Base-by-base conservation (phyloP, 2,888 invertebrate species). In the Phalangium opilio region DNA sequence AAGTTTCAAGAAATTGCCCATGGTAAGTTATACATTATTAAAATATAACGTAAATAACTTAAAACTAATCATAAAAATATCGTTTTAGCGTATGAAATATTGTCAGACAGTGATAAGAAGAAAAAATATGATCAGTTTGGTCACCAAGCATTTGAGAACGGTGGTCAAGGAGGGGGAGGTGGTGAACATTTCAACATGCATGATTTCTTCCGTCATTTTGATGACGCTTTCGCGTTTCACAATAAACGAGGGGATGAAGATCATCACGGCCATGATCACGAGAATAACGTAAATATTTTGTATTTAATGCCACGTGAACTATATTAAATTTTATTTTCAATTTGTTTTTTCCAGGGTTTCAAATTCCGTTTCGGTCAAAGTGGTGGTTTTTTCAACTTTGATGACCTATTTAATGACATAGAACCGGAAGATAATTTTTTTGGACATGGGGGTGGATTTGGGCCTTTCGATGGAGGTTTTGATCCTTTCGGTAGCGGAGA, bases 1-100 rank as follows among this genome's bases (percentile, higher is more conserved):
- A 69, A 69, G 55, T 72, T 72, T 58, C 60, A 68, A 44, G 66
- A 71, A 59, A 70, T 72, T 54, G 70, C 69, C 18, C 65, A 70
- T 67, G 71, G 71, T 71, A 57, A 18, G 50, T 39, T 35, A 19
- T 38, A 18, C 38, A 38, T 14, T 8, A n/a, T n/a, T n/a, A n/a
- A n/a, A n/a, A n/a, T n/a, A n/a, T 38, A 10, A 10, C 18, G 10
- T 38, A 38, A 1, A 12, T n/a, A n/a, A n/a, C n/a, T n/a, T 38
- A 38, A 17, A 38, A 8, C n/a, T 17, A 17, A 18, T 5, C 12
- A n/a, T 14, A 27, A 27, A 27, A 8, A 27, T 27, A 7, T 27
- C 4, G 8, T 60, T 62, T 34, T 57, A 70, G 71, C 70, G 1
- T 70, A 71, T 59, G 70, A 70, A 59, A 60, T 68, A 10, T 55